phyloP scores from a whole-genome alignment of 1,140 invertebrate species.

The Drosophila ogumai region DNA sequence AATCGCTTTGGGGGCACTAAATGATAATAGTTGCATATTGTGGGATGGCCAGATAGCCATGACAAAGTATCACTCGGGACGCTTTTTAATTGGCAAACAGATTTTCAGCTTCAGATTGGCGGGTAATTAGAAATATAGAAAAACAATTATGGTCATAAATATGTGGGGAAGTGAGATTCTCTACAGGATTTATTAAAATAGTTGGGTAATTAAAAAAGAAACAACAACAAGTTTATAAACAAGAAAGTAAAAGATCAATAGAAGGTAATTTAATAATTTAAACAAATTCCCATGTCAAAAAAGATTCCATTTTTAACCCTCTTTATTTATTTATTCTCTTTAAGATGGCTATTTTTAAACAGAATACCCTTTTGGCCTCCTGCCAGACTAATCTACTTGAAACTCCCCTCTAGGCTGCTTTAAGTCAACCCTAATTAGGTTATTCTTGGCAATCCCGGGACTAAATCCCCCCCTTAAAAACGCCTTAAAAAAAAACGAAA shows the following conservation, averaged over 20 bases:
- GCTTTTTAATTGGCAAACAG: slow-evolving; percentile 33
- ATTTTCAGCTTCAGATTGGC: slow-evolving; percentile 6
- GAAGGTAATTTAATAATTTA: no score
- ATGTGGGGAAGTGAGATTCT: not conserved
- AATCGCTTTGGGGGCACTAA: slow-evolving; percentile 62
- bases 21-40: slow-evolving; percentile 64
- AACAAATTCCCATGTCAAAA: not conserved
- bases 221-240: no score
- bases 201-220: slow-evolving; percentile 1
- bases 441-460: slow-evolving; percentile 19
- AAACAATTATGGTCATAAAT: slow-evolving; percentile 7
- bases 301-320: accelerated
- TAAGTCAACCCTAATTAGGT: slow-evolving; percentile 36
- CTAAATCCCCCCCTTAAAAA: slow-evolving; percentile 6
- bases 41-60: slow-evolving; percentile 34
- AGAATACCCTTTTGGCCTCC: not conserved
- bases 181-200: not conserved
- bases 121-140: slow-evolving; percentile 5
- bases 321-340: not conserved
- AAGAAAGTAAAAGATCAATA: no score
- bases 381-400: slow-evolving; percentile 25
- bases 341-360: not conserved
- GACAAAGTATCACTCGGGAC: slow-evolving; percentile 39
- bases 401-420: not conserved
- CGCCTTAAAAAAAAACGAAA: slow-evolving; percentile 46